These are phyloP conservation scores for Tychaedon coryphoeus DNA, from an alignment of 2,113 vertebrate species.

Conservation along the genomic window DNA sequence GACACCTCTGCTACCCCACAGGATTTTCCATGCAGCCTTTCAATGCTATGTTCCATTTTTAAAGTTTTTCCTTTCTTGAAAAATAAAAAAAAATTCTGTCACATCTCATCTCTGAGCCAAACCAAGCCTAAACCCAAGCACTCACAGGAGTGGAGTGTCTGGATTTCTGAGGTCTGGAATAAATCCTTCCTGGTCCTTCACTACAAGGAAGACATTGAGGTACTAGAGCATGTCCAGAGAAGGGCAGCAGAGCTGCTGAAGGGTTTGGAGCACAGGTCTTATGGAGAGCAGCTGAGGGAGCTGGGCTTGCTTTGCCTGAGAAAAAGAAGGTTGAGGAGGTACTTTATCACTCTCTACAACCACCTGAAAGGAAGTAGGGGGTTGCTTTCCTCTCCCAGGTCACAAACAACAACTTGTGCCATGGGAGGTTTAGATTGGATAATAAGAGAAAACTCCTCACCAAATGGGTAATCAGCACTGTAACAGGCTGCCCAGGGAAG, in stretches of 20 bases:
- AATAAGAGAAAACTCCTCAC: not conserved
- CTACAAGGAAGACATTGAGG: not conserved
- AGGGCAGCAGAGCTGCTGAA: not conserved
- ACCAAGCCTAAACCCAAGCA: not conserved
- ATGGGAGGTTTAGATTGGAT: not conserved
- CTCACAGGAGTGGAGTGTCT: not conserved
- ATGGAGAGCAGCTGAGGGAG: not conserved
- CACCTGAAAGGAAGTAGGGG: not conserved
- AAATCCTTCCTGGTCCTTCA: not conserved
- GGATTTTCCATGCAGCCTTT: not conserved
- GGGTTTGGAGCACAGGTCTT: not conserved
- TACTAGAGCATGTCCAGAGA: not conserved
- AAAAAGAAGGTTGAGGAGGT: not conserved
- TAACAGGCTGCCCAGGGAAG: not conserved
- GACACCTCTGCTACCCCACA: not conserved
- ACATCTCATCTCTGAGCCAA: not conserved
- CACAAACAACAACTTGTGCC: accelerated
- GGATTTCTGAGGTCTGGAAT: not conserved
- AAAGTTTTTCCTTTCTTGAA: not conserved
- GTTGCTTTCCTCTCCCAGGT: not conserved
- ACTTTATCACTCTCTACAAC: not conserved
- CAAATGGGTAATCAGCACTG: not conserved
- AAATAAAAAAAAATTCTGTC: not conserved
- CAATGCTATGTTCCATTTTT: not conserved
- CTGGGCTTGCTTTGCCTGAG: not conserved